Evolutionary conservation across 92 coral and sea anemone species (phyloP).

Genomic region (Bergia puertoricense): DNA sequence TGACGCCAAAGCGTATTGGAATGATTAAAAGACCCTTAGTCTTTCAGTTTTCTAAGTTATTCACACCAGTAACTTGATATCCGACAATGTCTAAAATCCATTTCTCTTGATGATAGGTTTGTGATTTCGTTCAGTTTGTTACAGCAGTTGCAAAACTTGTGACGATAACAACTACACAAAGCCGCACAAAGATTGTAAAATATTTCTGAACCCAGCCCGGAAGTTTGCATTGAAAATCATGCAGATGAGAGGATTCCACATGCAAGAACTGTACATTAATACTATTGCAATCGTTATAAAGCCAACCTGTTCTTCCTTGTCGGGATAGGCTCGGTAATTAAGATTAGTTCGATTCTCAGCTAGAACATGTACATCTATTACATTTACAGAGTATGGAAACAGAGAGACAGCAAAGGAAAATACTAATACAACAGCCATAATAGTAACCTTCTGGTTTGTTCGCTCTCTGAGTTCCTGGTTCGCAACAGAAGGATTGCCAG

Average conservation of each 20-base stretch:
- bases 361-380: background rate
- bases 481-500: background rate
- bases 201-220: background rate
- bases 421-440: background rate
- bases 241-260: background rate
- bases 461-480: constrained; percentile 9
- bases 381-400: background rate
- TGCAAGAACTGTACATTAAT: background rate
- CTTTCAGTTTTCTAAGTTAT: background rate
- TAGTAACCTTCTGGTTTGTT: background rate
- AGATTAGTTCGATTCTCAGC: too few relatives aligned
- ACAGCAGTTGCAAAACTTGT: background rate
- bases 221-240: background rate
- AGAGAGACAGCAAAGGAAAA: background rate
- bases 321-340: too few relatives aligned
- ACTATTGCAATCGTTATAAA: too few relatives aligned
- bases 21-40: too few relatives aligned
- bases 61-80: background rate
- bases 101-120: background rate
- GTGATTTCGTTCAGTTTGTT: background rate
- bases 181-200: background rate
- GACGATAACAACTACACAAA: background rate
- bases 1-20: too few relatives aligned
- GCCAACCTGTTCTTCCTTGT: too few relatives aligned
- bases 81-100: background rate